These are phyloP conservation scores for Drosophila rubida DNA, from an alignment of 2,888 invertebrate species.

Conservation along the genomic window DNA sequence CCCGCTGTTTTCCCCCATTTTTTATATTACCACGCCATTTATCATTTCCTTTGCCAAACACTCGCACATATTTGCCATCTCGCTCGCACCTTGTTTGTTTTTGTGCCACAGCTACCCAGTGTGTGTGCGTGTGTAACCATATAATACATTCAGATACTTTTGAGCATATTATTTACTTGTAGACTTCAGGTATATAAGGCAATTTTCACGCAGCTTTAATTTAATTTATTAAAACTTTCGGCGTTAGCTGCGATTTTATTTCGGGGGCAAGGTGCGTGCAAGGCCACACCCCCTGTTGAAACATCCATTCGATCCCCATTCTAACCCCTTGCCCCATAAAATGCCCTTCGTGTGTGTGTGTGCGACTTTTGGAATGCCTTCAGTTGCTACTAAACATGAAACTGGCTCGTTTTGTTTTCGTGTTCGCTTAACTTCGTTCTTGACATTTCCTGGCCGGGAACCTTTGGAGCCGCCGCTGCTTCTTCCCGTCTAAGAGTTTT, in stretches of 20 bases:
- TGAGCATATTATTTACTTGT: conserved; percentile 48
- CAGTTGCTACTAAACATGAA: conserved; percentile 70
- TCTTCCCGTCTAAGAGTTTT: conserved; percentile 20
- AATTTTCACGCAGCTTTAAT: conserved; percentile 77
- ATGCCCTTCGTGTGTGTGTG: conserved; percentile 6
- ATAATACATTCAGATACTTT: conserved; percentile 45
- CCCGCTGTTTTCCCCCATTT: conserved; percentile 81
- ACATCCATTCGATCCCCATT: conserved; percentile 23
- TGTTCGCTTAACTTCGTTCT: conserved; percentile 71
- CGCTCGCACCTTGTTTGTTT: conserved; percentile 44
- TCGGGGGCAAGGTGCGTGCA: conserved; percentile 64
- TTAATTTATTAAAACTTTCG: conserved; percentile 74
- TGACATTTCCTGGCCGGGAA: conserved; percentile 75
- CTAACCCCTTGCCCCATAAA: background rate
- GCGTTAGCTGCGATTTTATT: conserved; percentile 57
- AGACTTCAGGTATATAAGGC: conserved; percentile 51
- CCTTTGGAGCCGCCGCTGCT: conserved; percentile 23
- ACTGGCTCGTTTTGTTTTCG: conserved; percentile 75
- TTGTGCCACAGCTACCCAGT: conserved; percentile 26
- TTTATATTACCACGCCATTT: conserved; percentile 83
- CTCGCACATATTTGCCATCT: conserved; percentile 50
- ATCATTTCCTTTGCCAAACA: conserved; percentile 81
- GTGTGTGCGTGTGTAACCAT: conserved; percentile 25
- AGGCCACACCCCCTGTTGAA: conserved; percentile 61
- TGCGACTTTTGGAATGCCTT: conserved; percentile 50